phyloP scores from a whole-genome alignment of 2,797 vertebrate species.

The Rhinatrema bivittatum region DNA sequence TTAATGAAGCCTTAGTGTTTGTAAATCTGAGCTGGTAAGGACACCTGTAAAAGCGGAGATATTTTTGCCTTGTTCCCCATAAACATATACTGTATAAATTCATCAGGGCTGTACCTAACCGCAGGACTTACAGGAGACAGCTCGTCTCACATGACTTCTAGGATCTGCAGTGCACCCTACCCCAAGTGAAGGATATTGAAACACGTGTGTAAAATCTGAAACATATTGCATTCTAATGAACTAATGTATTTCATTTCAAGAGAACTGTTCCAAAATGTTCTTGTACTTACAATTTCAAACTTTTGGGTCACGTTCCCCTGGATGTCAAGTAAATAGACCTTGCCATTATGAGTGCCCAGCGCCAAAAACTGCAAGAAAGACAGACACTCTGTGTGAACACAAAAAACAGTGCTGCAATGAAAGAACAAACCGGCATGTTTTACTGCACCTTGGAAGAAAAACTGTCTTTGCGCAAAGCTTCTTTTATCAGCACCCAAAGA shows the following conservation, averaged over 20 bases:
- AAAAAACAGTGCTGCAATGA: conserved; percentile 16
- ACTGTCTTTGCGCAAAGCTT: conserved; percentile 7
- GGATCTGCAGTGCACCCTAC: not conserved
- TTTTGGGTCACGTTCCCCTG: conserved; percentile 95
- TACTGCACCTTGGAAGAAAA: too few relatives aligned
- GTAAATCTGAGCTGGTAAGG: conserved; percentile 19
- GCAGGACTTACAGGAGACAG: conserved; percentile 2
- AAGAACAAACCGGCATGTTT: too few relatives aligned
- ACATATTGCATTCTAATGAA: not conserved
- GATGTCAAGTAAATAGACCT: conserved; percentile 92
- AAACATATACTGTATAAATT: not conserved
- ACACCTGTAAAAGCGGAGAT: conserved; percentile 9
- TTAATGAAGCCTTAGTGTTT: conserved; percentile 1
- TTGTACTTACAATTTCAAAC: conserved; percentile 92
- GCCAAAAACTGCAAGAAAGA: conserved; percentile 82
- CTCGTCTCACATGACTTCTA: not conserved
- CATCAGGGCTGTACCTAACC: not conserved
- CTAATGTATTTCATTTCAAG: not conserved
- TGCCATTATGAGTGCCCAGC: conserved; percentile 93
- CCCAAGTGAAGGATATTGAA: not conserved
- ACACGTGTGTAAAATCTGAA: not conserved
- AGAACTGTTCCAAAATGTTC: not conserved
- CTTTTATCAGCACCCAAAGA: conserved; percentile 20
- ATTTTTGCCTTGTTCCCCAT: conserved; percentile 1
- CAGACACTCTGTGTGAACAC: too few relatives aligned